phyloP scores from a whole-genome alignment of 2,888 invertebrate species.

The Scaptomyza flava region DNA sequence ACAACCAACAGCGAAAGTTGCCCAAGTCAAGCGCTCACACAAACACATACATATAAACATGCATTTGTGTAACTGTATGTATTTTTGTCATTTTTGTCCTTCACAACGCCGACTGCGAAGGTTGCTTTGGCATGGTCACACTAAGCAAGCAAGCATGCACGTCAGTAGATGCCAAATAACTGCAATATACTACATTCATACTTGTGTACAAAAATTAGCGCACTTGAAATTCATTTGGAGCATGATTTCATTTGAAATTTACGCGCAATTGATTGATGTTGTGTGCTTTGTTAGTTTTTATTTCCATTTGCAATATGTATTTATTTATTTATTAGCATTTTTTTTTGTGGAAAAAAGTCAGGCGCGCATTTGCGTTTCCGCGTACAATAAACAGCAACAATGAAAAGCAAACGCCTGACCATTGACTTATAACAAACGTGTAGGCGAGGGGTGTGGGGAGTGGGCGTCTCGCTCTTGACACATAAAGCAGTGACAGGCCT shows the following conservation, averaged over 20 bases:
- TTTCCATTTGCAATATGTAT: neutral
- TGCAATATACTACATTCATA: constrained; percentile 1
- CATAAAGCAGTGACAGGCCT: constrained; percentile 57
- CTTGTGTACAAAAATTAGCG: neutral
- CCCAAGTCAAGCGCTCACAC: constrained; percentile 18
- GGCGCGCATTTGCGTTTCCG: constrained; percentile 63
- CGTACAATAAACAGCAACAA: constrained; percentile 28
- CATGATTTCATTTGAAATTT: constrained; percentile 35
- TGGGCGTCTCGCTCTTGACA: constrained; percentile 63
- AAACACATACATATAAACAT: neutral
- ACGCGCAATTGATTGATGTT: constrained; percentile 28
- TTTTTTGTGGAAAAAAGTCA: constrained; percentile 33
- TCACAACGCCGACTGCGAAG: constrained; percentile 63
- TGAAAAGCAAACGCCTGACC: constrained; percentile 4
- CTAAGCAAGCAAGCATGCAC: constrained; percentile 8
- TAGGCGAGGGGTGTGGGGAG: constrained; percentile 1
- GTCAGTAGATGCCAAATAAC: neutral
- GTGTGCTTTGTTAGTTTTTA: constrained; percentile 2
- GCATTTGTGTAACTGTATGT: neutral
- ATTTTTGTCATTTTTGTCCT: constrained; percentile 50
- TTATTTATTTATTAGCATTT: constrained; percentile 5
- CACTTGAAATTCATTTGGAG: constrained; percentile 29
- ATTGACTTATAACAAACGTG: constrained; percentile 1
- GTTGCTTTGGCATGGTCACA: constrained; percentile 65
- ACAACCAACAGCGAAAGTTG: constrained; percentile 51